A percentile compares a stretch with the other conserved stretches of the same genome.
Evolutionary conservation across 2,113 vertebrate genomes (phyloP).

Genomic region (Myiagra hebetior): DNA sequence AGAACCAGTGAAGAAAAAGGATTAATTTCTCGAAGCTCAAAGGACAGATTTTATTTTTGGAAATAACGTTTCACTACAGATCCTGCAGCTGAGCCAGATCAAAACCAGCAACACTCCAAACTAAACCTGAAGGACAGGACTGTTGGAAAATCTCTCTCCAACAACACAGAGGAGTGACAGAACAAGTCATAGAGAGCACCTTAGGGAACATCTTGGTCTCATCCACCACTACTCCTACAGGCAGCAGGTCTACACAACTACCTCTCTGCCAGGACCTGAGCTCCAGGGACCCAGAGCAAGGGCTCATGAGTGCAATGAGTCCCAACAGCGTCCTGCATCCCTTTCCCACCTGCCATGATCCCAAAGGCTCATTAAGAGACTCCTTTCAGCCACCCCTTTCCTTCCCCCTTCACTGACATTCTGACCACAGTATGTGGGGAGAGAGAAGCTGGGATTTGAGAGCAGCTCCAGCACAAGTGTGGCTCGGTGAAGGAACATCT

Average conservation of each 20-base stretch:
- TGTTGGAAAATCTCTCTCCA: not conserved
- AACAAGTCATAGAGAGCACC: not conserved
- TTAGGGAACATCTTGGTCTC: not conserved
- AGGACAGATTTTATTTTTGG: not conserved
- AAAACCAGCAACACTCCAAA: not conserved
- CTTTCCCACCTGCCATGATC: not conserved
- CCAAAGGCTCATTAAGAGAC: not conserved
- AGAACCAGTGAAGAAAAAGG: not conserved
- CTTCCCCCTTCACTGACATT: not conserved
- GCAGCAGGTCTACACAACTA: not conserved
- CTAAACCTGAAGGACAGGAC: not conserved
- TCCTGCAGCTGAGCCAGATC: not conserved
- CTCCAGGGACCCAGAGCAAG: not conserved
- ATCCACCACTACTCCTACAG: not conserved
- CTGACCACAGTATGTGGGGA: not conserved
- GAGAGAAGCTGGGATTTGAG: not conserved
- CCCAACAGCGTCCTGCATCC: not conserved
- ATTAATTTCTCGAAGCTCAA: not conserved
- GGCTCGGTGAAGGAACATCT: not conserved
- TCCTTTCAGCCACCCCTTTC: not conserved
- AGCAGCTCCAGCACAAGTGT: not conserved
- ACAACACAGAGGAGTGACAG: not conserved
- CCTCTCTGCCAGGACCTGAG: not conserved
- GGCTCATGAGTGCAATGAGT: fast-evolving
- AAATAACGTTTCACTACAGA: not conserved